Evolutionary conservation across 1,140 invertebrate species (phyloP), one percentile per base, ranked within the genome.

Genomic region (Heliconius eleuchia): DNA sequence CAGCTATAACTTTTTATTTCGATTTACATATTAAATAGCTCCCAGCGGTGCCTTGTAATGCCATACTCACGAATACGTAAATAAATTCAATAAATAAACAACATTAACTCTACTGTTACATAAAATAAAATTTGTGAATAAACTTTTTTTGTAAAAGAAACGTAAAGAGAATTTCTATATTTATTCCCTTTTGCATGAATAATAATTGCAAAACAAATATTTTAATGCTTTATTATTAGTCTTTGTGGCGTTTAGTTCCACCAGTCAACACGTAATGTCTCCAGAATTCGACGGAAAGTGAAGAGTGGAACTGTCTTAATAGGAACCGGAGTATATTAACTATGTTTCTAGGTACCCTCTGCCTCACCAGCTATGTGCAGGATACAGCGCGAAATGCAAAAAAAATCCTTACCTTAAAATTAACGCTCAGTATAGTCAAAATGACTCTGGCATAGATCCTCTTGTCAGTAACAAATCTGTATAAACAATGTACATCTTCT

Each of bases 391-490:
- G 42, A 46, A 46, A 46, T 16, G 13, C 3, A 16, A 46, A 46
- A 46, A 46, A 46, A 46, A 0, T 46, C 11, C 13, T 46, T 46
- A 46, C 91, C 91, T 97, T 97, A 83, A 97, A 97, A 82, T 96
- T 96, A 9, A 97, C 95, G 37, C 95, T 95, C 9, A 96, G 95
- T 23, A 98, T 95, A 0, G 96, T 97, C 5, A 98, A 92, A 6
- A 98, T 97, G 2, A 98, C 96, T 66, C 98, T 93, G 0, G 97
- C 97, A 85, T 96, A 98, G 1, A 98, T 95, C 39, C 97, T 91
- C 52, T 96, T 96, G 82, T 98, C 97, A 0, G 97, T 98, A 1
- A 98, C 95, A 86, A 98, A 98, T 84, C 96, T 96, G 87, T 98
- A 98, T 13, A 97, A 95, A 88, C 98, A 98, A 23, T 96, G 95